Conservation (phyloP, 1,140 invertebrate genomes). For the Manduca sexta region DNA sequence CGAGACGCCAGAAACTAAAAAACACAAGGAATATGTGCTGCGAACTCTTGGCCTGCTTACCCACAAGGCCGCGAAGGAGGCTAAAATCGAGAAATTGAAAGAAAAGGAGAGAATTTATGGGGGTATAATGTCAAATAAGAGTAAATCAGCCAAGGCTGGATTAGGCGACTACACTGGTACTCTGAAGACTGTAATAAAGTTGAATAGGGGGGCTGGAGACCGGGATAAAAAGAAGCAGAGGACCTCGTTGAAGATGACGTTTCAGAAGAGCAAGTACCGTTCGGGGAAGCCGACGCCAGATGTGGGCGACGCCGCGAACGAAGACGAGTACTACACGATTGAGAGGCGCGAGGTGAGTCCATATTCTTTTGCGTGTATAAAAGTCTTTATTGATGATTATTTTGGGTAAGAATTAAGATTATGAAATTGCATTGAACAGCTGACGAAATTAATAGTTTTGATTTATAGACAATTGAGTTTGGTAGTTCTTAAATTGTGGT, state of each 20-base stretch:
- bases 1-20: constrained; percentile 74
- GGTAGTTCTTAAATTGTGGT: no score
- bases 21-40: constrained; percentile 77
- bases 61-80: constrained; percentile 75
- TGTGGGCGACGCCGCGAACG: constrained; percentile 69
- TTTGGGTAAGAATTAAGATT: no score
- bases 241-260: constrained; percentile 84
- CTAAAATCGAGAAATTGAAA: constrained; percentile 71
- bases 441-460: no score
- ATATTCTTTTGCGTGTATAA: no score
- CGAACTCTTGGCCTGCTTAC: constrained; percentile 78
- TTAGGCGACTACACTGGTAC: constrained; percentile 80
- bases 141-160: constrained; percentile 59
- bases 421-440: no score
- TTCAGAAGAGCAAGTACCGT: constrained; percentile 81
- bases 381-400: no score
- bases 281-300: constrained; percentile 71
- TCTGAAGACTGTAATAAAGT: constrained; percentile 85
- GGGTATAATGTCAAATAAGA: constrained; percentile 66
- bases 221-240: constrained; percentile 76
- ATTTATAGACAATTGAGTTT: no score
- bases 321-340: constrained; percentile 82
- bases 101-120: constrained; percentile 77
- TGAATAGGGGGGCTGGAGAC: constrained; percentile 67
- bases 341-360: constrained; percentile 82